Conservation (phyloP, 2,113 vertebrate genomes). For the Neofelis nebulosa region DNA sequence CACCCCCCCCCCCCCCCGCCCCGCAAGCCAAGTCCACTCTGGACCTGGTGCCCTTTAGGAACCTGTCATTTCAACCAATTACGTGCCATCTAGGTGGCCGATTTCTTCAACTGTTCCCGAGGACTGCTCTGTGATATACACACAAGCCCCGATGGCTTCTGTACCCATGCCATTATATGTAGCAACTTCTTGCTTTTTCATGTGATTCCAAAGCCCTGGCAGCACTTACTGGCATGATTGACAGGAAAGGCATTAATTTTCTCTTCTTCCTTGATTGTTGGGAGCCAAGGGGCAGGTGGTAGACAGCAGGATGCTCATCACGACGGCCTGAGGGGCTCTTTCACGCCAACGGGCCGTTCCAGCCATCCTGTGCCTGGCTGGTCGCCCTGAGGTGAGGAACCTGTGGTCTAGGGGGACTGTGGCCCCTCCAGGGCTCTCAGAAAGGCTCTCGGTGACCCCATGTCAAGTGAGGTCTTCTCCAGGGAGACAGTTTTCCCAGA, state of each 20-base stretch:
- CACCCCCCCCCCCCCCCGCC: too few species aligned
- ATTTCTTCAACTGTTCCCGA: background rate
- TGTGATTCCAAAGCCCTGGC: background rate
- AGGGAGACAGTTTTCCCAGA: background rate
- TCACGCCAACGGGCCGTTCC: fast-evolving
- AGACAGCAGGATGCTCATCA: too few species aligned
- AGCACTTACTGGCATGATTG: background rate
- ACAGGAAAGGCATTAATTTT: background rate
- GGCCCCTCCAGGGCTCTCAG: background rate
- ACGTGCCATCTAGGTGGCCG: background rate
- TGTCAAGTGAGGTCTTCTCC: background rate
- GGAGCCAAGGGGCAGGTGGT: background rate
- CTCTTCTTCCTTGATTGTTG: background rate
- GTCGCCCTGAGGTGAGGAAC: background rate
- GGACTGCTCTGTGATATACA: background rate
- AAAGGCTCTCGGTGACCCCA: background rate
- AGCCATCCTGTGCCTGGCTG: fast-evolving
- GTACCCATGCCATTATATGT: background rate
- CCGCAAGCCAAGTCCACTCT: background rate
- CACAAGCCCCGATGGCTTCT: background rate
- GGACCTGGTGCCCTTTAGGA: background rate
- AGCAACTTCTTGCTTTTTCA: background rate
- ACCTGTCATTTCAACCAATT: background rate
- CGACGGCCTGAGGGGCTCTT: fast-evolving
- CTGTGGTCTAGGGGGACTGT: background rate